A percentile compares a stretch with the other conserved stretches of the same genome.
Evolutionary conservation across 2,797 vertebrate genomes (phyloP).

Genomic region (Myotis vivesi): DNA sequence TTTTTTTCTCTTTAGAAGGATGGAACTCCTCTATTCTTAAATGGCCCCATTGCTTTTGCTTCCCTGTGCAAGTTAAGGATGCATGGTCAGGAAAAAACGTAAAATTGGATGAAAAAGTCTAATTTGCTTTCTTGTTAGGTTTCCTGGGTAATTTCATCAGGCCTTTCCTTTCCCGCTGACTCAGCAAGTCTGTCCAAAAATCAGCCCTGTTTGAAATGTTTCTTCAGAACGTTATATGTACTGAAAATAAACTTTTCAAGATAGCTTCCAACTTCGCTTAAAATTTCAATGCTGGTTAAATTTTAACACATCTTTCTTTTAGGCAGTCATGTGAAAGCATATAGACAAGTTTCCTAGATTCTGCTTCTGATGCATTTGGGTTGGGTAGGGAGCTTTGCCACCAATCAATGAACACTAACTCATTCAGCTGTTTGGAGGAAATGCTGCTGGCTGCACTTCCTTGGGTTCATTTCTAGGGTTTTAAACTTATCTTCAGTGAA

Average conservation of each 20-base stretch:
- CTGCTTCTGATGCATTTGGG: neutral
- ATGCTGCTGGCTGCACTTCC: neutral
- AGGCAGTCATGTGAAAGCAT: neutral
- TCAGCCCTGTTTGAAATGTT: neutral
- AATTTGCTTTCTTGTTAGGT: neutral
- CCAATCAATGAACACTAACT: neutral
- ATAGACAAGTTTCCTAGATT: constrained; percentile 9
- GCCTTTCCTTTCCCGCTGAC: neutral
- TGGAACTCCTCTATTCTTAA: neutral
- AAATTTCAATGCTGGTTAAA: constrained; percentile 23
- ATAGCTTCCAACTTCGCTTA: constrained; percentile 43
- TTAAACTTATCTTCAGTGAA: constrained; percentile 47
- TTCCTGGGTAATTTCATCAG: constrained; percentile 24
- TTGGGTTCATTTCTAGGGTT: neutral
- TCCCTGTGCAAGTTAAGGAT: constrained; percentile 10
- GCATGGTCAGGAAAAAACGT: neutral
- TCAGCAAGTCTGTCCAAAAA: neutral
- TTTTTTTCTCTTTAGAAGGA: no score
- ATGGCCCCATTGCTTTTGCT: constrained; percentile 42
- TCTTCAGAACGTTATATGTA: constrained; percentile 12
- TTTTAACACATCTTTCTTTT: neutral
- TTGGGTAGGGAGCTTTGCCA: neutral
- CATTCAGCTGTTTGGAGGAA: neutral
- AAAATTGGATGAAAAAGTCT: constrained; percentile 42
- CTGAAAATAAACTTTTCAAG: constrained; percentile 42